These are phyloP conservation scores for Brachionus manjavacas DNA, from an alignment of 1,140 invertebrate genomes.

Conservation along the genomic window DNA sequence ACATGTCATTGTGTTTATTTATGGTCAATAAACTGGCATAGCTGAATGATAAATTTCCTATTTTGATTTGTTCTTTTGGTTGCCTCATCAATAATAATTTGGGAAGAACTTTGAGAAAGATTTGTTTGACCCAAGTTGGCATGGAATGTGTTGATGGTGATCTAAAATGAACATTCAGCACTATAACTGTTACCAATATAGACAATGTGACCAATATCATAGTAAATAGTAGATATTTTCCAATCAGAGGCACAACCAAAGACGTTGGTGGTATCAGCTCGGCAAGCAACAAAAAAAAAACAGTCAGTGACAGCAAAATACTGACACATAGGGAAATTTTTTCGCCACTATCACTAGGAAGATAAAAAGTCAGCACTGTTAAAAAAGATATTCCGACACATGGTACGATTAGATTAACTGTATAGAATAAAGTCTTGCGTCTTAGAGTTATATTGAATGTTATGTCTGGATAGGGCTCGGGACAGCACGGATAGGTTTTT, in stretches of 20 bases:
- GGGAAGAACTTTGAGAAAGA: slow-evolving; percentile 85
- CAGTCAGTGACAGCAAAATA: slow-evolving; percentile 96
- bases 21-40: neutral
- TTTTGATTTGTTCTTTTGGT: slow-evolving; percentile 1
- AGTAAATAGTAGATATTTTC: slow-evolving; percentile 96
- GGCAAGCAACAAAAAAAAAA: slow-evolving; percentile 94
- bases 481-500: slow-evolving; percentile 77
- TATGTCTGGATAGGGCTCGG: slow-evolving; percentile 89
- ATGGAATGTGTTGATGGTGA: slow-evolving; percentile 71
- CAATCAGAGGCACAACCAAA: slow-evolving; percentile 68
- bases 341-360: slow-evolving; percentile 94
- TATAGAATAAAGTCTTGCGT: slow-evolving; percentile 95
- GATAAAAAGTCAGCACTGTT: slow-evolving; percentile 95
- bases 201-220: slow-evolving; percentile 99
- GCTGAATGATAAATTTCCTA: slow-evolving; percentile 6
- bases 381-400: slow-evolving; percentile 97
- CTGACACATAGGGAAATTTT: slow-evolving; percentile 96
- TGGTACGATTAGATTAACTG: slow-evolving; percentile 95
- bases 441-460: slow-evolving; percentile 94
- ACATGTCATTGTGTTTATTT: neutral
- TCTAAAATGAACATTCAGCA: slow-evolving; percentile 98
- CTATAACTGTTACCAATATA: slow-evolving; percentile 95
- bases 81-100: slow-evolving; percentile 58
- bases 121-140: slow-evolving; percentile 76
- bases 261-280: slow-evolving; percentile 95